phyloP scores from a whole-genome alignment of 1,140 invertebrate genomes.

The Lamellibrachia luymesi region DNA sequence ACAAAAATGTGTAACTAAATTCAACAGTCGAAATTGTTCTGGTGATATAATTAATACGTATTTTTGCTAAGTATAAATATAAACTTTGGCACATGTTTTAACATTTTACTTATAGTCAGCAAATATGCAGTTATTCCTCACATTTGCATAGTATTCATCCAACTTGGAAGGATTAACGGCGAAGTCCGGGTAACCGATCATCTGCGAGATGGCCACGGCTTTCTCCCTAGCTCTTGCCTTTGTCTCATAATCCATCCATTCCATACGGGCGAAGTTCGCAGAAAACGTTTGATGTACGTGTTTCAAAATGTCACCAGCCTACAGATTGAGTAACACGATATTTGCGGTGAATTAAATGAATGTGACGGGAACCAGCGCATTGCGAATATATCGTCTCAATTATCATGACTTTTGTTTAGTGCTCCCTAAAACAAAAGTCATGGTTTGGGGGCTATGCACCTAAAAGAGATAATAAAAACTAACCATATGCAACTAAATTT shows the following conservation, averaged over 20 bases:
- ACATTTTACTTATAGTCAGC: constrained; percentile 3
- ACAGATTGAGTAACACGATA: not conserved
- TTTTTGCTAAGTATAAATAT: not conserved
- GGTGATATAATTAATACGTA: too few species aligned
- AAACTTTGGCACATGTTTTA: constrained; percentile 23
- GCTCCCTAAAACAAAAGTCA: too few species aligned
- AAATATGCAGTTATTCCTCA: constrained; percentile 43
- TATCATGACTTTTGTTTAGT: too few species aligned
- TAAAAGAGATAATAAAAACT: too few species aligned
- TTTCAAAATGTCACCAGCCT: constrained; percentile 28
- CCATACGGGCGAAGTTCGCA: constrained; percentile 30
- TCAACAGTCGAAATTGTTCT: too few species aligned
- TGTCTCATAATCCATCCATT: constrained; percentile 49
- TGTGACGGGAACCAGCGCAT: too few species aligned
- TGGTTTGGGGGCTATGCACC: too few species aligned
- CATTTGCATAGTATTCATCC: constrained; percentile 72
- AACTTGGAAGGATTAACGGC: constrained; percentile 74
- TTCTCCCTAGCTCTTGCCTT: constrained; percentile 37
- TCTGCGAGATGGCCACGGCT: constrained; percentile 32
- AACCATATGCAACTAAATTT: too few species aligned
- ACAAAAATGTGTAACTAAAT: too few species aligned
- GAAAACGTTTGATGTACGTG: constrained; percentile 36
- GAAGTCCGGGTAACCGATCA: constrained; percentile 64
- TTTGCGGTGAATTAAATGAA: not conserved
- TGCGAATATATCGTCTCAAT: too few species aligned